phyloP scores from a whole-genome alignment of 2,797 vertebrate species.

The Odontamblyopus lacepedii region DNA sequence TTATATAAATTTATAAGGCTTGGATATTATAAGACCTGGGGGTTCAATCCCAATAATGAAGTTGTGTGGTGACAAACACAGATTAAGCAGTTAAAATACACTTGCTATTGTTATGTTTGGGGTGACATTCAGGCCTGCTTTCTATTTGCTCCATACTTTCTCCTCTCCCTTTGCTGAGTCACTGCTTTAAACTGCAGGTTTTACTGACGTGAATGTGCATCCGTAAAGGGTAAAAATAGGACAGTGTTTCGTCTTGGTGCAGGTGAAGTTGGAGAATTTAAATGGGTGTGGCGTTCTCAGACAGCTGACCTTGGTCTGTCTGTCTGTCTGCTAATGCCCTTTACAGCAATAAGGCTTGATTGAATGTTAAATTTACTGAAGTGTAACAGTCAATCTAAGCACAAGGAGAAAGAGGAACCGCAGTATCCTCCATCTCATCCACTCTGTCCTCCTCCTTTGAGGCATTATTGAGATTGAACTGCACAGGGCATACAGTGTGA shows the following conservation, averaged over 20 bases:
- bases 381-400: slow-evolving; percentile 44
- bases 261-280: slow-evolving; percentile 24
- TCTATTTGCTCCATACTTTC: slow-evolving; percentile 6
- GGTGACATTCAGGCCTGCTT: neutral
- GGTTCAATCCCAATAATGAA: too few species aligned
- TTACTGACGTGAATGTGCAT: slow-evolving; percentile 32
- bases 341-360: slow-evolving; percentile 11
- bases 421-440: slow-evolving; percentile 47
- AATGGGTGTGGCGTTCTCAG: slow-evolving; percentile 14
- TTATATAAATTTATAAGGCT: neutral
- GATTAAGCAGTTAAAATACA: too few species aligned
- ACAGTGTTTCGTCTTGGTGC: slow-evolving; percentile 24
- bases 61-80: too few species aligned
- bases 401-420: slow-evolving; percentile 25
- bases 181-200: slow-evolving; percentile 29
- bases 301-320: slow-evolving; percentile 32
- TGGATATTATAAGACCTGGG: neutral
- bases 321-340: slow-evolving; percentile 12
- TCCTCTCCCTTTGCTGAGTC: slow-evolving; percentile 44
- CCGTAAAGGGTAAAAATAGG: slow-evolving; percentile 28
- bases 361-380: slow-evolving; percentile 38
- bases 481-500: slow-evolving; percentile 40
- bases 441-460: slow-evolving; percentile 53
- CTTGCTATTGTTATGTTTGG: too few species aligned
- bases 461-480: slow-evolving; percentile 68